These are phyloP conservation scores for Orientallactaga bullata DNA, from an alignment of 2,113 vertebrate species.

Conservation along the genomic window DNA sequence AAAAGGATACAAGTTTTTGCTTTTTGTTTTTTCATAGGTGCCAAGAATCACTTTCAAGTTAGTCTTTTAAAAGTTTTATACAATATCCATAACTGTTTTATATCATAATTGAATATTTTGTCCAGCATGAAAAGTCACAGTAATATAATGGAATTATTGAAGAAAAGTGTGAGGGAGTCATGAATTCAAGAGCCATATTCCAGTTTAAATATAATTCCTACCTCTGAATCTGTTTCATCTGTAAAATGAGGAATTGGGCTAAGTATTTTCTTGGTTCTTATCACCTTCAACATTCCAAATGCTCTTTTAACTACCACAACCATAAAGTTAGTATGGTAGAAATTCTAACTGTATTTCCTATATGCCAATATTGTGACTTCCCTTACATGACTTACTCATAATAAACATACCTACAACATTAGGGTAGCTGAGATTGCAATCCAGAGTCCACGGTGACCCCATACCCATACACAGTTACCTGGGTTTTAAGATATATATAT, in stretches of 20 bases:
- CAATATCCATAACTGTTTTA: neutral
- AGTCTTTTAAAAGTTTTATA: conserved; percentile 15
- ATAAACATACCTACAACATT: neutral
- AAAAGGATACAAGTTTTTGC: neutral
- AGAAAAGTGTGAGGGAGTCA: neutral
- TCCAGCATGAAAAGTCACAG: neutral
- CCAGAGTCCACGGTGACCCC: neutral
- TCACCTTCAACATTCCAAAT: neutral
- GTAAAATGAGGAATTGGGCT: neutral
- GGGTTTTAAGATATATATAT: neutral
- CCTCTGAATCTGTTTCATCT: conserved; percentile 7
- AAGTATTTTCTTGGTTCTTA: neutral
- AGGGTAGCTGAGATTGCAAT: neutral
- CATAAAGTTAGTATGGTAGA: neutral
- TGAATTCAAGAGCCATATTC: neutral
- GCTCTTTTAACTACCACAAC: neutral
- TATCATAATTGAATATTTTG: neutral
- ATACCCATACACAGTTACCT: neutral
- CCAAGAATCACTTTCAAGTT: neutral
- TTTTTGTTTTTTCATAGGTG: conserved; percentile 45
- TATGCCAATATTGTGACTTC: neutral
- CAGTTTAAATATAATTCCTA: neutral
- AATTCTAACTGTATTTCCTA: neutral
- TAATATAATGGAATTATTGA: conserved; percentile 1
- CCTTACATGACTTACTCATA: neutral